Evolutionary conservation across 1,140 invertebrate genomes (phyloP).

Genomic region (Drosophila nigromelanica): DNA sequence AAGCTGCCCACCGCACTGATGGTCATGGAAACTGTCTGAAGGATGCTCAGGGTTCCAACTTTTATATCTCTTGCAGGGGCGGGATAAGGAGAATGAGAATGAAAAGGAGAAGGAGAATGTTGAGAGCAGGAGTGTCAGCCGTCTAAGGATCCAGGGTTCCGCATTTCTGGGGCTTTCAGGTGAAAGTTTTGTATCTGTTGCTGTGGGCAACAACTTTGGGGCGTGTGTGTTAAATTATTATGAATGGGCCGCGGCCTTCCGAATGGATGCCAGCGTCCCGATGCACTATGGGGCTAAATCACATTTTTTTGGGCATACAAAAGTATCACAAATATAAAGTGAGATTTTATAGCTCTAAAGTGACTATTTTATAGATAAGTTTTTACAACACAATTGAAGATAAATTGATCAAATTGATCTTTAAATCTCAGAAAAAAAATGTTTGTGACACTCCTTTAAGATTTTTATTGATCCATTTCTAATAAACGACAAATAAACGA

Average conservation of each 20-base stretch:
- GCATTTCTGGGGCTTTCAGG: conserved; percentile 38
- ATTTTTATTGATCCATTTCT: no score
- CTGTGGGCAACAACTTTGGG: conserved; percentile 15
- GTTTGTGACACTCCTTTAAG: no score
- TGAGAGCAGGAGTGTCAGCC: not conserved
- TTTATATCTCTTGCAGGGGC: not conserved
- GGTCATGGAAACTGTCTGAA: conserved; percentile 28
- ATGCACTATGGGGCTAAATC: not conserved
- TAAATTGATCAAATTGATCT: no score
- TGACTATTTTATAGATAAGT: no score
- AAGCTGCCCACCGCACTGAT: conserved; percentile 5
- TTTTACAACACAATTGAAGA: no score
- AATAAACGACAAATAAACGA: no score
- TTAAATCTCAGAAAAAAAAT: no score
- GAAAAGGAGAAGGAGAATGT: not conserved
- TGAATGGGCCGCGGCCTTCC: conserved; percentile 32
- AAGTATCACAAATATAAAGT: no score
- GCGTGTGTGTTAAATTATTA: conserved; percentile 43
- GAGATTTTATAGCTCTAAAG: no score
- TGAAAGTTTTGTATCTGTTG: conserved; percentile 38
- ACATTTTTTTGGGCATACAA: not conserved
- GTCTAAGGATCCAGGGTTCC: not conserved
- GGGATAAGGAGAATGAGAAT: no score
- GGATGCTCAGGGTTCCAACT: conserved; percentile 6
- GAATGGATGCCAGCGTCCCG: not conserved